Percentiles rank a stretch among this genome's conserved stretches.
Evolutionary conservation across 2,113 vertebrate species (phyloP).

Genomic region (Amazona vittata): DNA sequence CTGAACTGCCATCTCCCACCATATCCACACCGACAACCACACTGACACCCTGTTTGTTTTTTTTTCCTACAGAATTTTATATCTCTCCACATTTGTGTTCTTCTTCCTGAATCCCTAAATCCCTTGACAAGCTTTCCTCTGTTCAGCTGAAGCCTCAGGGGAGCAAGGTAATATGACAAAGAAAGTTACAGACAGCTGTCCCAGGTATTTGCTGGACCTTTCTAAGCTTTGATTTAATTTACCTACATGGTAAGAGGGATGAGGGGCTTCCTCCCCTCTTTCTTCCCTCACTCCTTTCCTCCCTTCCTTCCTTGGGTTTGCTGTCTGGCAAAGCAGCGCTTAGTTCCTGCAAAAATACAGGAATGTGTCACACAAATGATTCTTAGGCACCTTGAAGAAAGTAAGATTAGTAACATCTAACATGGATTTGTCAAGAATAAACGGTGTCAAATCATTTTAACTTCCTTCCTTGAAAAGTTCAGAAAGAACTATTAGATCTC

Average conservation of each 20-base stretch:
- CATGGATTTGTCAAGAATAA: neutral
- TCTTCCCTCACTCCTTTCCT: neutral
- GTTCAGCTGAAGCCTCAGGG: neutral
- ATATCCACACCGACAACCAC: neutral
- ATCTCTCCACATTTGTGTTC: neutral
- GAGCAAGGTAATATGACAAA: neutral
- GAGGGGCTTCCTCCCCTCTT: no score
- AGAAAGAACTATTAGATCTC: neutral
- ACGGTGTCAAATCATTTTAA: neutral
- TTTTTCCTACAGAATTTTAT: neutral
- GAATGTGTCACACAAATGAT: neutral
- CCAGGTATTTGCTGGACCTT: neutral
- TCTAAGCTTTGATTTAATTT: neutral
- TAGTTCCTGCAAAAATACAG: neutral
- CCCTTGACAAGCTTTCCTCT: neutral
- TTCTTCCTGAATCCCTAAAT: neutral
- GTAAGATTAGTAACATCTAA: neutral
- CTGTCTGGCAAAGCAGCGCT: neutral
- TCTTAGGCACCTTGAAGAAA: neutral
- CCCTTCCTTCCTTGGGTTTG: neutral
- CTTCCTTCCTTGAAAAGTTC: neutral
- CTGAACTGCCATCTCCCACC: neutral
- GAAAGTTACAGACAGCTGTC: neutral
- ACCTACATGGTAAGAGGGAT: neutral
- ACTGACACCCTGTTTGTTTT: neutral